Percentiles rank a stretch among this genome's conserved stretches.
Conservation (phyloP, 2,113 vertebrate genomes). For the Chauna torquata region DNA sequence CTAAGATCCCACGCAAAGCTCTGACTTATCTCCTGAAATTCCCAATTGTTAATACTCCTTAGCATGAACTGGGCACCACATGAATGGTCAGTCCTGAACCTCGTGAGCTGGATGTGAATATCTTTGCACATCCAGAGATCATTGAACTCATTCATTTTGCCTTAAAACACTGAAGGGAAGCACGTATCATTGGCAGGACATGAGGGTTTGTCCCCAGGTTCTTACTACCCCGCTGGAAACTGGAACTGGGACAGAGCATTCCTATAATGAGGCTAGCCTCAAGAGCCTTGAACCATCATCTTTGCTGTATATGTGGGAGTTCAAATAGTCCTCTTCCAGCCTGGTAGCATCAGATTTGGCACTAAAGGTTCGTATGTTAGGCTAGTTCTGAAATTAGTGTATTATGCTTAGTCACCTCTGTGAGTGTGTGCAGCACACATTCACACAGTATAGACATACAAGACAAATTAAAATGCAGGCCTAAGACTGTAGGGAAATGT, state of each 20-base stretch:
- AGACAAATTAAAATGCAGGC: neutral
- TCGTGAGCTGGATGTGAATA: neutral
- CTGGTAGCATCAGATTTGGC: neutral
- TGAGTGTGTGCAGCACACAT: neutral
- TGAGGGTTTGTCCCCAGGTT: neutral
- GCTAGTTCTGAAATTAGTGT: neutral
- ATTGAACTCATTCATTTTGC: accelerated
- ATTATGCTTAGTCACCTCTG: neutral
- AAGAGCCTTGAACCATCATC: too few species aligned
- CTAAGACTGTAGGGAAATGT: neutral
- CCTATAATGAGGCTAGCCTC: too few species aligned
- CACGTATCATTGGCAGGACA: too few species aligned
- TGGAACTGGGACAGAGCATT: too few species aligned
- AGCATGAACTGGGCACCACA: neutral
- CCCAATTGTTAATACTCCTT: neutral
- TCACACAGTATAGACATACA: neutral
- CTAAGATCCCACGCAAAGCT: neutral
- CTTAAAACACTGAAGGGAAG: neutral
- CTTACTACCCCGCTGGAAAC: neutral
- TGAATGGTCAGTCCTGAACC: neutral
- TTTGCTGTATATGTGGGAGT: neutral
- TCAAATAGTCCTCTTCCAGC: neutral
- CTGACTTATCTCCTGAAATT: neutral
- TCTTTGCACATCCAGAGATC: neutral
- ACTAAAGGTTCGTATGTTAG: neutral